Base-by-base conservation (phyloP, 2,888 invertebrate species). In the Tenthredo distinguenda region DNA sequence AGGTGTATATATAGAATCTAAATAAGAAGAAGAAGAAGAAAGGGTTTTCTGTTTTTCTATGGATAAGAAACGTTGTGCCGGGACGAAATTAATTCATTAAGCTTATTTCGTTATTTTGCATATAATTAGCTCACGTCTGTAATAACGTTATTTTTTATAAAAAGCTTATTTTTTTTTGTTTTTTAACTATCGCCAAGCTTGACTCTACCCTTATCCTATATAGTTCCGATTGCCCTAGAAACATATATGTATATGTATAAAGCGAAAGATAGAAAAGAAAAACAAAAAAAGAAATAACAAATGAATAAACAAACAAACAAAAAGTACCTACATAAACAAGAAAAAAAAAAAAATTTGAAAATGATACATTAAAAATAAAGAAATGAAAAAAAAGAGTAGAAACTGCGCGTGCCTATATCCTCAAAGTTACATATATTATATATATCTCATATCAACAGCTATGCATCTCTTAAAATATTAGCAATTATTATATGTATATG, bases 321-420 rank as follows among this genome's bases (percentile, higher is more conserved):
- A 31, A 26, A 26, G 21, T 62, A 26, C 62, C 71, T 71, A 26
- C 5, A 31, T 71, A 10, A 65, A 10, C 9, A 26, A 68, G 15
- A 34, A 68, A 34, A 26, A 68, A 18, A 34, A 68, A 34, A 34
- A n/a, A 71, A 71, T n/a, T 62, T 12, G 12, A 62, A 9, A 71
- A 34, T 71, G 15, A 71, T 37, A 37, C 0, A 37, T 37, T 18
- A 71, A 37, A 71, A 18, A 37, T 6, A 62, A 62, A 26, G 3
- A n/a, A 68, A 34, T 1, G 26, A 31, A 71, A 71, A 37, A 71
- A 71, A 37, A 18, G 7, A 71, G 40, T 37, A 71, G 34, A 71
- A 71, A 71, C 34, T 71, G 34, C 71, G 71, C n/a, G 71, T 62
- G 62, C 71, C 71, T 71, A 71, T 68, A 31, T 34, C 37, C 37